Conservation (phyloP, 2,888 invertebrate genomes). For the Merodon equestris region DNA sequence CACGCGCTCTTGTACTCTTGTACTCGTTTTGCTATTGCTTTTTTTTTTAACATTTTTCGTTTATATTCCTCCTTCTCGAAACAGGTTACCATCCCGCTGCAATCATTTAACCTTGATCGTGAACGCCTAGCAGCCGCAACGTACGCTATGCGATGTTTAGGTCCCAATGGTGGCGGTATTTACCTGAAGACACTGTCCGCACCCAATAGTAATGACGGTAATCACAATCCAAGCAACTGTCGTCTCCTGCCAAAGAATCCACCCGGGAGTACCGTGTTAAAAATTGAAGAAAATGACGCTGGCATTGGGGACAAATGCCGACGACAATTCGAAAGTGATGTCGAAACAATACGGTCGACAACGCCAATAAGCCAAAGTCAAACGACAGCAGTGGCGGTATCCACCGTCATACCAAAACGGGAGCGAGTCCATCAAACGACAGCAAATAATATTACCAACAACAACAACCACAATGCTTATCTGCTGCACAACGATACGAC, state of each 20-base stretch:
- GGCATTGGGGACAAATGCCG: constrained; percentile 72
- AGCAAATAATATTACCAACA: constrained; percentile 70
- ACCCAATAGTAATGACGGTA: constrained; percentile 72
- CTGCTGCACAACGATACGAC: constrained; percentile 73
- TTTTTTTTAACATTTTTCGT: constrained; percentile 46
- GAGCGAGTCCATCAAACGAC: constrained; percentile 75
- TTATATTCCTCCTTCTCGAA: background rate
- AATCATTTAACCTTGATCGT: constrained; percentile 79
- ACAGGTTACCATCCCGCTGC: constrained; percentile 79
- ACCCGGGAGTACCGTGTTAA: constrained; percentile 72
- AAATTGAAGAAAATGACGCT: constrained; percentile 74
- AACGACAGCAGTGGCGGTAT: constrained; percentile 65
- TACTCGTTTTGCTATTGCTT: constrained; percentile 29
- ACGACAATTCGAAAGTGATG: constrained; percentile 75
- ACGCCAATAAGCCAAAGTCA: constrained; percentile 71
- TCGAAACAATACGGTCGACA: constrained; percentile 74
- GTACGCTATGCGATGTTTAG: constrained; percentile 64
- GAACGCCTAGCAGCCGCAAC: constrained; percentile 72
- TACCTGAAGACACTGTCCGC: constrained; percentile 77
- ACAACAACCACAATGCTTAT: constrained; percentile 47
- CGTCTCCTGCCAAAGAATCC: constrained; percentile 64
- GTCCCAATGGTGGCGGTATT: constrained; percentile 72
- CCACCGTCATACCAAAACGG: constrained; percentile 74
- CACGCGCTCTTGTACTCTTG: constrained; percentile 35
- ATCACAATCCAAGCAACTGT: constrained; percentile 52